Base-by-base conservation (phyloP, 1,140 invertebrate species). In the Physella acuta region DNA sequence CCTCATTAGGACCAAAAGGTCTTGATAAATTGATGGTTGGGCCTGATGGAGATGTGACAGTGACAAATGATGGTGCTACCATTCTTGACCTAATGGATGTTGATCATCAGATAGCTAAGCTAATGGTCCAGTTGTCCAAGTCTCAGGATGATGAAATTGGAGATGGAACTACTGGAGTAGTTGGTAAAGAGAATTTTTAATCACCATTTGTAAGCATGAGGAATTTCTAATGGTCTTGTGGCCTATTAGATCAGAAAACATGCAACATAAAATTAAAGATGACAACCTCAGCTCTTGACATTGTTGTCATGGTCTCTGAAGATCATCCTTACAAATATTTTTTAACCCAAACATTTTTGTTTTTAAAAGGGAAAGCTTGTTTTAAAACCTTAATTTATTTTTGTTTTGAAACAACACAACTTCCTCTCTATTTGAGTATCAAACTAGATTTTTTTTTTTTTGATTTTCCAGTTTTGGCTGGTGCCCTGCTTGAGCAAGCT, bases 131-230 rank as follows among this genome's bases (percentile, higher is more conserved):
- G 81, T 86, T 99, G 53, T 96, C 95, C 17, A 95, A 99, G 84
- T 98, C 96, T 68, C 97, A 99, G 84, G 98, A 99, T 86, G 95
- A 99, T 88, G 98, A 99, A 88, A 99, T 99, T 82, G 97, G 98
- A 30, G 98, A 99, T 88, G 98, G 98, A 51, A 99, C 98, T 17
- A 99, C 98, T 65, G 97, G 97, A 31, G 98, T 99, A 79, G 97
- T 99, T 68, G 94, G 89, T 91, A 78, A 76, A 84, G 71, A n/a
- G 8, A 5, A 16, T 17, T 60, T 60, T 34, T 11, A 31, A 11
- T 11, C 24, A 16, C 24, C 62, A 51, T 65, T 14, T n/a, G n/a
- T n/a, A n/a, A n/a, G n/a, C n/a, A n/a, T n/a, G n/a, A n/a, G n/a
- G n/a, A n/a, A n/a, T n/a, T n/a, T n/a, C n/a, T n/a, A n/a, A n/a